Conservation (phyloP, 92 coral and sea anemone species). For the Plumapathes pennacea region DNA sequence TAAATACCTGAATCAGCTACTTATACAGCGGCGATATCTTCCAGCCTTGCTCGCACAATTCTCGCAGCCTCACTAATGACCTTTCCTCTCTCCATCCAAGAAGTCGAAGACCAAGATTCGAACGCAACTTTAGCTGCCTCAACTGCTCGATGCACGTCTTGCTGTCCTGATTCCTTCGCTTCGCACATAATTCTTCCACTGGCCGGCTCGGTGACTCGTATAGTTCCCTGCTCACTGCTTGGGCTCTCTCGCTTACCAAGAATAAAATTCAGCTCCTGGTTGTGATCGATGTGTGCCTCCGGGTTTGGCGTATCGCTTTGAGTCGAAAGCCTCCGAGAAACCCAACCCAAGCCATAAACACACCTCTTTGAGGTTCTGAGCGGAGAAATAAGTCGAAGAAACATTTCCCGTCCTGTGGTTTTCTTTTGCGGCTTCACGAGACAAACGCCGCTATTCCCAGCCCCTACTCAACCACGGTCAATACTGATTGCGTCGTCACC, state of each 20-base stretch:
- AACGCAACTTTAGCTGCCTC: constrained; percentile 67
- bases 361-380: no score
- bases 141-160: constrained; percentile 77
- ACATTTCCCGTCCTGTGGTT: no score
- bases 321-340: constrained; percentile 13
- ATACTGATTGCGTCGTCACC: no score
- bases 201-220: constrained; percentile 70
- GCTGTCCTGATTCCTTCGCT: constrained; percentile 75
- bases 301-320: no score
- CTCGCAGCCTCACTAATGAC: constrained; percentile 68
- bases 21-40: constrained; percentile 73
- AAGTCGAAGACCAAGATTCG: constrained; percentile 70
- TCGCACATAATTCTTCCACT: constrained; percentile 79
- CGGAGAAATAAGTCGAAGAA: no score
- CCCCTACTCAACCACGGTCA: no score
- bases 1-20: constrained; percentile 88
- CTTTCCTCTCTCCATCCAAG: constrained; percentile 79
- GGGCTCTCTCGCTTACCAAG: constrained; percentile 80
- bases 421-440: no score
- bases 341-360: no score
- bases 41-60: constrained; percentile 64
- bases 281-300: neutral
- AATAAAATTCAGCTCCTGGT: constrained; percentile 66
- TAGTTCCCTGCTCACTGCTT: constrained; percentile 55
- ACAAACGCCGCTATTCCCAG: no score